Evolutionary conservation across 2,888 invertebrate genomes (phyloP).

Genomic region (Hypolimnas misippus): DNA sequence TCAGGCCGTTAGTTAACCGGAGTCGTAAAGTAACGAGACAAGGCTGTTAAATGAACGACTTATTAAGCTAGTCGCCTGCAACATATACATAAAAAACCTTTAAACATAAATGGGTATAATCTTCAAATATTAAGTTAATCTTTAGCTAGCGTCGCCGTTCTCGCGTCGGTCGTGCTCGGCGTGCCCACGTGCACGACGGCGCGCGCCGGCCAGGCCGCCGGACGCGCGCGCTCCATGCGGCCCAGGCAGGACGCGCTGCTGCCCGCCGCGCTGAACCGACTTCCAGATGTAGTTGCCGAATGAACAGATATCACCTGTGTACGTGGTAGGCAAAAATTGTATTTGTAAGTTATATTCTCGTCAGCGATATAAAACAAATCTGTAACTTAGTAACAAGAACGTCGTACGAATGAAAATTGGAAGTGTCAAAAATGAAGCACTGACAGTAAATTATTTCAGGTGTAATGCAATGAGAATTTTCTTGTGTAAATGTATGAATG

Average conservation of each 20-base stretch:
- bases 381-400: too few species aligned
- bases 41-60: too few species aligned
- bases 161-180: slow-evolving; percentile 56
- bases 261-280: slow-evolving; percentile 50
- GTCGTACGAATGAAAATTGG: too few species aligned
- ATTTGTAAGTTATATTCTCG: background rate
- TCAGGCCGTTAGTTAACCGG: too few species aligned
- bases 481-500: too few species aligned
- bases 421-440: too few species aligned
- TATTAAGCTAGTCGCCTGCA: too few species aligned
- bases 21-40: too few species aligned
- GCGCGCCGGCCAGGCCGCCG: slow-evolving; percentile 60
- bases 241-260: slow-evolving; percentile 63
- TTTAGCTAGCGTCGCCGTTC: slow-evolving; percentile 61
- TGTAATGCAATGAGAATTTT: too few species aligned
- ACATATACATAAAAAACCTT: background rate
- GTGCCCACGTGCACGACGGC: slow-evolving; percentile 66
- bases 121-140: slow-evolving; percentile 41
- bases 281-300: slow-evolving; percentile 57
- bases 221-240: slow-evolving; percentile 56
- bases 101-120: too few species aligned
- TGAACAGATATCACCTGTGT: slow-evolving; percentile 72
- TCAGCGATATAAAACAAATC: too few species aligned
- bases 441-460: too few species aligned
- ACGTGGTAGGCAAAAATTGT: background rate